Base-by-base conservation (phyloP, 1,140 invertebrate genomes). In the Drosophila ogumai region DNA sequence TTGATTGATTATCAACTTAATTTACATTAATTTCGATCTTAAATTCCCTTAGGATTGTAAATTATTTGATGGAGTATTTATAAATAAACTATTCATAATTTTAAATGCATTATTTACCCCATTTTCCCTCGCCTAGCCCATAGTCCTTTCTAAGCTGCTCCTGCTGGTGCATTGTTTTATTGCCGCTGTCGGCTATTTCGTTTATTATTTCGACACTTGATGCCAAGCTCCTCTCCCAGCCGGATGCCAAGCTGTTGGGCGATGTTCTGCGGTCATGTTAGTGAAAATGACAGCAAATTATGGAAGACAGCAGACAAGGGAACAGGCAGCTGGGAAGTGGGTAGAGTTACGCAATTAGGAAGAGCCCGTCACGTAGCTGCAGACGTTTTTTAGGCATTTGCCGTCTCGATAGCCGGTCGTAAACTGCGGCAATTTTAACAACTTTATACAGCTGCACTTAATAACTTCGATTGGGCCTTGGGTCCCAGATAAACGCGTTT, bases 401-500 rank as follows among this genome's bases (percentile, higher is more conserved):
- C 12, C 36, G 46, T 36, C n/a, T 25, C 36, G 15, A n/a, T 72
- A 32, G 49, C 36, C 47, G 40, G 38, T 64, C 57, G 57, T 76
- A 58, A 76, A 76, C 47, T 76, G 74, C 12, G 64, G 74, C 49
- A 49, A 66, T 68, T 78, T 78, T 63, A 79, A 78, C 52, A 78
- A 63, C 75, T 78, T 64, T 47, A 54, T 79, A 78, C 75, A 71
- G 76, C 80, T 87, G 84, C 85, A 88, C 64, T 87, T 87, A 84
- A 88, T 88, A 87, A 86, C 79, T 79, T 79, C 79, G 82, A 86
- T 86, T 79, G 81, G 41, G 31, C 52, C 56, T 41, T 28, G 44
- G 68, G 63, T 50, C 34, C 43, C 81, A 55, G 74, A 57, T 59
- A 54, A 61, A 63, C 57, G 54, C 69, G 55, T 43, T 43, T 40